Percentiles rank a stretch among this genome's conserved stretches.
Conservation (phyloP, 2,113 vertebrate species). For the Microtus pennsylvanicus region DNA sequence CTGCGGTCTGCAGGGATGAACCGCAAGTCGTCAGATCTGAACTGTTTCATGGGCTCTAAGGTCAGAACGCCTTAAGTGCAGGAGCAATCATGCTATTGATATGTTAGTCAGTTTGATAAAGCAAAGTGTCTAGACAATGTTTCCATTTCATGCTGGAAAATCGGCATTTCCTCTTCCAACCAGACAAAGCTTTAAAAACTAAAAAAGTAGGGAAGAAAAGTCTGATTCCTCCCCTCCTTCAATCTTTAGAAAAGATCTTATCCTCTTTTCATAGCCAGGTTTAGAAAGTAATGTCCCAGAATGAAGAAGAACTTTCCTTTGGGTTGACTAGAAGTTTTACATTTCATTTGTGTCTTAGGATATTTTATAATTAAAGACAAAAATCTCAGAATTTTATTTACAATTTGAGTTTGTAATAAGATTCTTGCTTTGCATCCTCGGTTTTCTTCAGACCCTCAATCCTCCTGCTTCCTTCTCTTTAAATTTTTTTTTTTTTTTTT, state of each 20-base stretch:
- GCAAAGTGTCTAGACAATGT: neutral
- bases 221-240: neutral
- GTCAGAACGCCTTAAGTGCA: neutral
- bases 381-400: neutral
- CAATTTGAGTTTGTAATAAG: neutral
- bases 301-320: neutral
- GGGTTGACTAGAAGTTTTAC: neutral
- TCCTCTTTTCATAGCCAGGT: neutral
- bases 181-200: slow-evolving; percentile 6
- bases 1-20: neutral
- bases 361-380: neutral
- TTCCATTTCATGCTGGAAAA: neutral
- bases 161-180: neutral
- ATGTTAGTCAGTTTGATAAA: neutral
- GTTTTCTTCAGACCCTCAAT: neutral
- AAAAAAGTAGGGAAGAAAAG: neutral
- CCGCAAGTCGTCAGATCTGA: too few species aligned
- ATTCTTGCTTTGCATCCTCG: neutral
- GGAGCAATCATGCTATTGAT: neutral
- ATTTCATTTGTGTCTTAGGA: neutral
- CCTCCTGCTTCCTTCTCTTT: neutral
- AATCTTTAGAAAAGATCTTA: neutral
- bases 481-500: too few species aligned
- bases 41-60: neutral
- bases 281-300: neutral